phyloP scores from a whole-genome alignment of 2,888 invertebrate species.

The Aradus depressus region DNA sequence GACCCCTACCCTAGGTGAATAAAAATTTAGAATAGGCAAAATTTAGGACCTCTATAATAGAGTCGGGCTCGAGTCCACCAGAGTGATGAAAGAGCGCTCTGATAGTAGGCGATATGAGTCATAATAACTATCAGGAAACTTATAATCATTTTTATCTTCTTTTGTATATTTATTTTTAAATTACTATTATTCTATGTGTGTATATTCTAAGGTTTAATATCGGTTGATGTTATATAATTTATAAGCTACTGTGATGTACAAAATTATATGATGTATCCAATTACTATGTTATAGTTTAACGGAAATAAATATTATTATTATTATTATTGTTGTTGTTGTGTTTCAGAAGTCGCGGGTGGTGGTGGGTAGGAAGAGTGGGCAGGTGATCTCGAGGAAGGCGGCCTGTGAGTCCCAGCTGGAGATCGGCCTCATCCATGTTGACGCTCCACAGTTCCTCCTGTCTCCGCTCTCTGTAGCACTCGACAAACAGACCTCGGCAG shows the following conservation, averaged over 20 bases:
- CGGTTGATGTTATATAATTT: background rate
- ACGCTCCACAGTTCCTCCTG: conserved; percentile 37
- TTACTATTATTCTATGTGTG: background rate
- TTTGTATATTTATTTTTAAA: no score
- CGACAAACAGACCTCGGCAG: conserved; percentile 38
- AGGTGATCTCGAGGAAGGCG: conserved; percentile 22
- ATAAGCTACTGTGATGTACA: no score
- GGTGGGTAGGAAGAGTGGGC: conserved; percentile 30
- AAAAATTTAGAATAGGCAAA: no score
- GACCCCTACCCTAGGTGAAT: no score
- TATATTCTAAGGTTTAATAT: background rate
- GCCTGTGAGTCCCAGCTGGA: conserved; percentile 26
- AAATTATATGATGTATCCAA: no score
- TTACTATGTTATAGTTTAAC: no score
- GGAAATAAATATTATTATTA: background rate
- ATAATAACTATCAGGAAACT: no score
- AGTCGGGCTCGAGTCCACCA: no score
- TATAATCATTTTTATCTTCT: no score
- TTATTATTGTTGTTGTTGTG: background rate
- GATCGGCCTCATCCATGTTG: conserved; percentile 34
- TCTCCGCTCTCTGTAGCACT: conserved; percentile 37
- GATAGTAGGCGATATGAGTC: no score
- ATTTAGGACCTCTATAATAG: no score
- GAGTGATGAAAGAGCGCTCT: no score
- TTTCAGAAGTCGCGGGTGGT: conserved; percentile 34